A percentile compares a stretch with the other conserved stretches of the same genome.
Evolutionary conservation across 2,113 vertebrate species (phyloP).

Genomic region (human): GRCh38 chr1:10711001-10711500

Average conservation of each 20-base stretch:
- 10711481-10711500: background rate
- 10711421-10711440: accelerated
- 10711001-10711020: no score
- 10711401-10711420: background rate
- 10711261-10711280: background rate
- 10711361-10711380: no score
- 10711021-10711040: no score
- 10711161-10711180: background rate
- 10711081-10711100: no score
- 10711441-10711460: no score
- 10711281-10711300: background rate
- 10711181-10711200: background rate
- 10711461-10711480: background rate
- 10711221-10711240: background rate
- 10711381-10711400: background rate
- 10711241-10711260: background rate
- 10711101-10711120: no score
- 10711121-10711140: no score
- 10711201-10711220: background rate
- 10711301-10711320: background rate
- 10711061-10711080: no score
- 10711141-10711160: background rate
- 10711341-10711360: background rate
- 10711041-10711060: no score
- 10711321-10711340: background rate